Evolutionary conservation across 2,888 invertebrate genomes (phyloP).

Genomic region (Luperina nickerlii): DNA sequence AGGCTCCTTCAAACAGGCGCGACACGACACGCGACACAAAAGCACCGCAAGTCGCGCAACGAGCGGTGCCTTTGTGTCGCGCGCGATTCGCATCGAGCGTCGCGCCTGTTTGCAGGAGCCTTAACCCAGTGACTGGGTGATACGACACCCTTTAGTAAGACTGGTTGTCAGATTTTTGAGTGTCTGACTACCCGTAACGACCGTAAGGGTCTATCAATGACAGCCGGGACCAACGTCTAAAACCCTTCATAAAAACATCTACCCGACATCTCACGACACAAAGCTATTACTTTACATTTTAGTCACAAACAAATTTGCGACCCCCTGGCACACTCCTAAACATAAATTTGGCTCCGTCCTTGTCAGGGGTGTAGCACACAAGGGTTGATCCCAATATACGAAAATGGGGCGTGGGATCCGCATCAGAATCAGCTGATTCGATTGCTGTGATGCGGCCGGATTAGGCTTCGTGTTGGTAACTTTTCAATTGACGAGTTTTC

Average conservation of each 20-base stretch:
- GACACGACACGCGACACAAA: no score
- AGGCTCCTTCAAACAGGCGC: no score
- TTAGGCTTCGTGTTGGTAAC: not conserved
- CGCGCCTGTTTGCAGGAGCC: no score
- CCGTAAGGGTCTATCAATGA: no score
- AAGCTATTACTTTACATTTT: not conserved
- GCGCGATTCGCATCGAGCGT: no score
- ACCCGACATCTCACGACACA: no score
- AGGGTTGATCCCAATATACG: slow-evolving; percentile 10
- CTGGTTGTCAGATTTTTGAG: no score
- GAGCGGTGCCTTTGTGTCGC: no score
- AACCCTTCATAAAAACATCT: not conserved
- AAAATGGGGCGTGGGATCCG: slow-evolving; percentile 40
- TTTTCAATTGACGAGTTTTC: not conserved
- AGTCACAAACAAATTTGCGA: slow-evolving; percentile 45
- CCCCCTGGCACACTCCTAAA: slow-evolving; percentile 25
- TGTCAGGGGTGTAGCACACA: slow-evolving; percentile 16
- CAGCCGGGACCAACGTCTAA: not conserved
- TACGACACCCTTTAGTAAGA: no score
- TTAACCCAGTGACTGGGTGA: no score
- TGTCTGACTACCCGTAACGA: no score
- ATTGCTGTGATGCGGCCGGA: not conserved
- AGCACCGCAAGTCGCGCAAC: no score
- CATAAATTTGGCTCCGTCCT: slow-evolving; percentile 27
- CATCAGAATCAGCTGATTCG: slow-evolving; percentile 38